phyloP scores from a whole-genome alignment of 2,113 vertebrate species.

The Spea multiplicata region DNA sequence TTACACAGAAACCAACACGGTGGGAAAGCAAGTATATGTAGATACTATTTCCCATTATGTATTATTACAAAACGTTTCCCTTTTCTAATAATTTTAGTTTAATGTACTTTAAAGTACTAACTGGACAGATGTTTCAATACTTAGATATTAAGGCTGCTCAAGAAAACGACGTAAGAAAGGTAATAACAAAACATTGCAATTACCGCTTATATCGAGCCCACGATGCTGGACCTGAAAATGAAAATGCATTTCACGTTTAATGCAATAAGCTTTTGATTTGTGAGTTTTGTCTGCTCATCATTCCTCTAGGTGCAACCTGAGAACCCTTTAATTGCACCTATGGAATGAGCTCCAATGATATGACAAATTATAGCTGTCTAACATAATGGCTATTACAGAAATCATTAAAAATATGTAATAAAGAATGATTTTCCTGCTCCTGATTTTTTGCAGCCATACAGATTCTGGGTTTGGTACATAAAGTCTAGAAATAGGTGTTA shows the following conservation, averaged over 20 bases:
- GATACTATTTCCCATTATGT: too few species aligned
- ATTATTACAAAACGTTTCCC: too few species aligned
- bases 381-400: constrained; percentile 26
- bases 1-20: too few species aligned
- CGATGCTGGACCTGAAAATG: neutral
- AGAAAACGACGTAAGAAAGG: neutral
- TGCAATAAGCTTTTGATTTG: constrained; percentile 15
- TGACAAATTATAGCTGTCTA: constrained; percentile 39
- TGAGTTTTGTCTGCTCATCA: neutral
- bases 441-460: constrained; percentile 9
- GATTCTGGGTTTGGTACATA: neutral
- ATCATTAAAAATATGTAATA: constrained; percentile 28
- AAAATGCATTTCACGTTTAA: constrained; percentile 24
- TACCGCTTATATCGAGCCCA: neutral
- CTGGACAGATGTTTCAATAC: neutral
- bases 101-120: neutral
- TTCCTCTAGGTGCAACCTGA: constrained; percentile 15
- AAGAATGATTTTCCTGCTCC: constrained; percentile 21
- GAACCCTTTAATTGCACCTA: constrained; percentile 23
- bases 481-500: constrained; percentile 8
- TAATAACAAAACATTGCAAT: neutral
- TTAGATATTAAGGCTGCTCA: neutral
- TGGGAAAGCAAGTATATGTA: too few species aligned
- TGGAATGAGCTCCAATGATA: constrained; percentile 13
- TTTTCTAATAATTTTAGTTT: neutral